Base-by-base conservation (phyloP, 2,797 vertebrate genomes). In the Acanthis flammea region DNA sequence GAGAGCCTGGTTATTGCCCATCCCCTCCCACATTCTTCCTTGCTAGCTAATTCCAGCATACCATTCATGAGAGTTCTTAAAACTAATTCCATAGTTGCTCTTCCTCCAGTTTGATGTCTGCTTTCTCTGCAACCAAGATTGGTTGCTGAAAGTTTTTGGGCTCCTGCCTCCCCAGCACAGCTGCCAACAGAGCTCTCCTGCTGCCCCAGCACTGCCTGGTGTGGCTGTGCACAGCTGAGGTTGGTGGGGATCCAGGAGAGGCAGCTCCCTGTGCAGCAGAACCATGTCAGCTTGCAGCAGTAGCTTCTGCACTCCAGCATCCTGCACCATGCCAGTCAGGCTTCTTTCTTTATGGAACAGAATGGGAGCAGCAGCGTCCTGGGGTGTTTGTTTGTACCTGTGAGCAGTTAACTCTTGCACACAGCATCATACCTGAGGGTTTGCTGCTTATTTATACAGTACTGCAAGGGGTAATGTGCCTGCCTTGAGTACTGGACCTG, bases 231-330 rank as follows among this genome's bases (percentile, higher is more conserved):
- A 6, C 35, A 70, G 25, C 54, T 25, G 3, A 14, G 66, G 17
- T 19, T 33, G 21, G 28, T 51, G 45, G 27, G 27, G 30, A 12
- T 30, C 60, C 60, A 45, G 76, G 51, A 67, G 60, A 15, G 0
- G 3, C 48, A 50, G 53, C 44, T 87, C 39, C 48, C 31, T 5
- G 12, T 21, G 47, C 42, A 33, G 45, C 23, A 13, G n/a, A n/a
- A 53, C 75, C 54, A 2, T 0, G 0, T 1, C 3, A 30, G 28
- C 19, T n/a, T 54, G 24, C 30, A 35, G 27, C 39, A 15, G 47
- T 21, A 31, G 51, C 51, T 80, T 67, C 31, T 6, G 6, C 50
- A 66, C 44, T n/a, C 37, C 61, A 39, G 27, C 3, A 1, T 76
- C 84, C 55, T 86, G 53, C 33, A 22, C 12, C 2, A 0, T 21